Evolutionary conservation across 2,113 vertebrate species (phyloP), one percentile per base, ranked within the genome.

Genomic region (Notothenia rossii): DNA sequence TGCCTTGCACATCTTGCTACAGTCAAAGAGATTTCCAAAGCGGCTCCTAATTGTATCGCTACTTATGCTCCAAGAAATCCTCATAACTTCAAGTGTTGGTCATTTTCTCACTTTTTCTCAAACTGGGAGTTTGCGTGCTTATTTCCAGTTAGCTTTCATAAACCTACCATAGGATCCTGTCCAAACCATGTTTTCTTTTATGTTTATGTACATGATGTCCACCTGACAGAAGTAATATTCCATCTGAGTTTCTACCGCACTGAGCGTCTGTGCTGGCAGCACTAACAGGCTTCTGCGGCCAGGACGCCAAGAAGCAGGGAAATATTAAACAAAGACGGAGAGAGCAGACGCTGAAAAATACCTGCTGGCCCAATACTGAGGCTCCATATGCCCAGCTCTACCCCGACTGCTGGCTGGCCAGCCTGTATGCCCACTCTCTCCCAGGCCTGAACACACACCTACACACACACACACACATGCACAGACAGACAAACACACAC

Each of bases 311-410:
- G 77, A 83, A 88, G 80, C 68, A 72, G 73, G 72, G 84, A 88
- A 91, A 92, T 86, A 92, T 90, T 88, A 90, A 94, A 93, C 91
- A 92, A 91, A 93, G 81, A 62, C 78, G 82, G 77, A 80, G 82
- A 85, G 92, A 88, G 90, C 93, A 94, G 89, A 93, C 91, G 93
- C 68, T 89, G 87, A 88, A 88, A 94, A 93, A 94, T 93, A 95
- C 91, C 92, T 94, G 92, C 92, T 94, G 94, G 93, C 92, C 88
- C 87, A 92, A 93, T 86, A 82, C 91, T 62, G 76, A 84, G 87
- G 88, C 88, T 94, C 94, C 93, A 95, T 95, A 94, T 95, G 93
- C 88, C 90, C 90, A 87, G 53, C 77, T 91, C 89, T 86, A 82
- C 71, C 82, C 85, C 64, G 73, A 89, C 89, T 94, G 84, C 88